phyloP scores from a whole-genome alignment of 2,113 vertebrate species.

The Hippocampus comes region DNA sequence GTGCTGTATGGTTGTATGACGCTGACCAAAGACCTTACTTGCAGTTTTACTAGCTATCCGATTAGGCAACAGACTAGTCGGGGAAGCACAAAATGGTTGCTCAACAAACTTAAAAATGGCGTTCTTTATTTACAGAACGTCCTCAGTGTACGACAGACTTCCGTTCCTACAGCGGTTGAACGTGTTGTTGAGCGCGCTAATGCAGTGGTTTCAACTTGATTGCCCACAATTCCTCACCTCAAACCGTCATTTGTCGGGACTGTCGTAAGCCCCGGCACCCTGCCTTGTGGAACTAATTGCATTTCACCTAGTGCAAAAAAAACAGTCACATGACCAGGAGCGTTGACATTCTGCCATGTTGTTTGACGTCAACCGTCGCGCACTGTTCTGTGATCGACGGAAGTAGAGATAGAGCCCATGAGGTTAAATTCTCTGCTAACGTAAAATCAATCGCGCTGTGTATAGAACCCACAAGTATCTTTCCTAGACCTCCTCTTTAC shows the following conservation, averaged over 20 bases:
- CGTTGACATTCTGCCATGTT: neutral
- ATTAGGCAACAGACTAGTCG: too few species aligned
- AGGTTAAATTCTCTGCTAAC: conserved; percentile 53
- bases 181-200: too few species aligned
- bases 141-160: too few species aligned
- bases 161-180: too few species aligned
- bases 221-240: too few species aligned
- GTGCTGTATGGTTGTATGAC: too few species aligned
- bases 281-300: neutral
- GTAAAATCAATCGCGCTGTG: conserved; percentile 55
- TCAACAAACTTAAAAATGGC: too few species aligned
- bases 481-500: neutral
- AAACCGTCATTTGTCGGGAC: neutral
- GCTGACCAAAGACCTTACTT: too few species aligned
- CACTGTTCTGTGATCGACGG: conserved; percentile 29
- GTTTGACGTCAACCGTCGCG: conserved; percentile 16
- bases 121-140: too few species aligned
- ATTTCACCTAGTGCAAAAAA: conserved; percentile 11
- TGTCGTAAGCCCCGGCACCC: neutral
- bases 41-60: too few species aligned
- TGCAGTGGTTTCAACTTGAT: too few species aligned
- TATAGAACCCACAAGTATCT: neutral
- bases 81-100: too few species aligned
- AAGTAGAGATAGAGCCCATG: conserved; percentile 35
- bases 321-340: conserved; percentile 13